Conservation (phyloP, 2,797 vertebrate genomes). For the Rhynchotus rufescens region DNA sequence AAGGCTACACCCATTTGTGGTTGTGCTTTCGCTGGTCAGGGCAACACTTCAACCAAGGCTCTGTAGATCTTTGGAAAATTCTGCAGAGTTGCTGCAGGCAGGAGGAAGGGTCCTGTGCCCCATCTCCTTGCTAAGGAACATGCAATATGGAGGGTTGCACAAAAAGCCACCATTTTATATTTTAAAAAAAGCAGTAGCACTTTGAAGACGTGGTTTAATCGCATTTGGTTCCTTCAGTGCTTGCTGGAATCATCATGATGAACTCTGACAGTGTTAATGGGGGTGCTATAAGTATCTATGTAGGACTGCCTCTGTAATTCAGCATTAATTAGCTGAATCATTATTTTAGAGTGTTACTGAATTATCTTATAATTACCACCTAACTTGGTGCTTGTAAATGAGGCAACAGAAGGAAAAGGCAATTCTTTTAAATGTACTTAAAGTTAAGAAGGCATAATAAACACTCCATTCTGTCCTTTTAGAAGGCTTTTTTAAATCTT, state of each 20-base stretch:
- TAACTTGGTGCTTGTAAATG: constrained; percentile 72
- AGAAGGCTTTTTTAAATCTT: constrained; percentile 51
- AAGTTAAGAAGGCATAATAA: constrained; percentile 73
- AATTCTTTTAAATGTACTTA: constrained; percentile 74
- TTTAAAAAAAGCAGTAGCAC: background rate
- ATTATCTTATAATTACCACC: constrained; percentile 77
- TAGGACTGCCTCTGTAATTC: constrained; percentile 75
- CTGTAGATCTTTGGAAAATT: background rate
- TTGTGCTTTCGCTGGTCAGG: background rate
- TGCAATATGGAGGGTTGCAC: background rate
- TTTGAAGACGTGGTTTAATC: constrained; percentile 53
- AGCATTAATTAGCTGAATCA: constrained; percentile 77
- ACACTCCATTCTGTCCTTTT: constrained; percentile 59
- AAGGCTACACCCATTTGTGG: background rate
- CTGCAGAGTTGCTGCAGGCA: accelerated
- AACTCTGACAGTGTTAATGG: constrained; percentile 72
- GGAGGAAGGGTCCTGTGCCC: background rate
- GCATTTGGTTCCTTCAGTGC: constrained; percentile 37
- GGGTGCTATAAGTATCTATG: constrained; percentile 70
- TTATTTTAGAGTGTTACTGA: constrained; percentile 78
- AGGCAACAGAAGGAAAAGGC: constrained; percentile 66
- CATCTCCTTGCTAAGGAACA: background rate
- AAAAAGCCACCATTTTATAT: background rate
- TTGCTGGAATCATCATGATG: constrained; percentile 64
- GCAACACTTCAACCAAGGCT: background rate